Evolutionary conservation across 1,140 invertebrate genomes (phyloP), one percentile per base, ranked within the genome.

Genomic region (Liolophura sinensis): DNA sequence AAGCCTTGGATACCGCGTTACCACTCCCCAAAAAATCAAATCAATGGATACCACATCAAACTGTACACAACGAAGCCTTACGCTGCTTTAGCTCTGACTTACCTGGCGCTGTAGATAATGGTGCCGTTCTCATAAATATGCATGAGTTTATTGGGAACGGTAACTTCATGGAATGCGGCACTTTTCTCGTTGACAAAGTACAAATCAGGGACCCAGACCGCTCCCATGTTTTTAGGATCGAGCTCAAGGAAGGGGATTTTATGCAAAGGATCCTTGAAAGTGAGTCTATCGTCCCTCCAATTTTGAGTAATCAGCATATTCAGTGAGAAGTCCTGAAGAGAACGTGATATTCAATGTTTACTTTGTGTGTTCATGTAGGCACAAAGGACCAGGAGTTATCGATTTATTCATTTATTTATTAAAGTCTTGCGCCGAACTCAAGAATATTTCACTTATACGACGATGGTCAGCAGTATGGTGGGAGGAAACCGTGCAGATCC

Each of bases 151-250:
- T 91, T 91, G 7, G 90, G 89, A 15, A 91, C 88, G 0, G 82
- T 83, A 18, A 83, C 71, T n/a, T 73, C 54, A 59, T 83, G 80
- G 52, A 78, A 71, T 49, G 56, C 56, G 3, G 79, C 89, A 65
- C 88, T 84, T 79, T 90, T 91, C 27, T 89, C 89, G 77, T 91
- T 91, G 31, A 88, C 86, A 72, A 91, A 90, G 76, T 90, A 91
- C 1, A 89, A 87, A 74, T 91, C 89, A 0, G 90, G 90, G 62
- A 90, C 88, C 90, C 90, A 91, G 61, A 91, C 87, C 54, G 84
- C 82, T 69, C 87, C 57, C 97, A 79, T 92, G 92, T 86, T 95
- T 93, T 82, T 94, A 87, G 68, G 93, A 95, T 85, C 96, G 14
- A 80, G 65, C 61, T 78, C 75, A 4, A 80, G 54, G 0, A 69